Conservation (phyloP, 2,797 vertebrate species). For the Melanogrammus aeglefinus region DNA sequence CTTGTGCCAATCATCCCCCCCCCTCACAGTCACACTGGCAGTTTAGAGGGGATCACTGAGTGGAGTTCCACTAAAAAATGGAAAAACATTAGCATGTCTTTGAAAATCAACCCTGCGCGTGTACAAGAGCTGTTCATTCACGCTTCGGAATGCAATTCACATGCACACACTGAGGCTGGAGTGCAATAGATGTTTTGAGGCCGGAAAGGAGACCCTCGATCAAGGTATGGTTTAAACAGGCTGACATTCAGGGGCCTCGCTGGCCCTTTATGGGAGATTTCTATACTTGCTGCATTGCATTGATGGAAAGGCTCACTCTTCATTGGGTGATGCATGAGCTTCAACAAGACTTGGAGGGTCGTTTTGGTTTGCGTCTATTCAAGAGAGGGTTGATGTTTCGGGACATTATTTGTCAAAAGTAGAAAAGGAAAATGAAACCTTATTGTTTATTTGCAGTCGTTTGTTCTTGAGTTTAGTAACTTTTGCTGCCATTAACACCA, state of each 20-base stretch:
- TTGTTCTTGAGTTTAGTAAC: slow-evolving; percentile 58
- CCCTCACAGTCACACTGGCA: slow-evolving; percentile 56
- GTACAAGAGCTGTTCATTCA: slow-evolving; percentile 64
- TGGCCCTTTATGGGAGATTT: slow-evolving; percentile 31
- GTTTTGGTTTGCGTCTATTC: background rate
- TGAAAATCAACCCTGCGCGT: slow-evolving; percentile 72
- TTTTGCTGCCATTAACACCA: slow-evolving; percentile 50
- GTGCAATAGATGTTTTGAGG: slow-evolving; percentile 61
- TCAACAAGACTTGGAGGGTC: background rate
- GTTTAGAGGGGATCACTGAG: slow-evolving; percentile 57
- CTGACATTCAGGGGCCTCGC: slow-evolving; percentile 39
- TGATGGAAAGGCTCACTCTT: slow-evolving; percentile 4
- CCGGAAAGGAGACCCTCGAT: slow-evolving; percentile 52
- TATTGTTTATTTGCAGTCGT: slow-evolving; percentile 42
- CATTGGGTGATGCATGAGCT: slow-evolving; percentile 8
- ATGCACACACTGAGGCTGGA: slow-evolving; percentile 65
- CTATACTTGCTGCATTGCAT: slow-evolving; percentile 36
- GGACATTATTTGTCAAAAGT: background rate
- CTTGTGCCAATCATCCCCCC: slow-evolving; percentile 66
- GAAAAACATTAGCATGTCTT: slow-evolving; percentile 71
- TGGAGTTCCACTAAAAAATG: slow-evolving; percentile 60
- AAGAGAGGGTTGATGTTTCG: background rate
- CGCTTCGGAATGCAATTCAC: slow-evolving; percentile 73
- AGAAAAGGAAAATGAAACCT: slow-evolving; percentile 20
- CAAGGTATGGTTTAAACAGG: slow-evolving; percentile 60